Evolutionary conservation across 2,113 vertebrate genomes (phyloP).

Genomic region (Syngnathus floridae): DNA sequence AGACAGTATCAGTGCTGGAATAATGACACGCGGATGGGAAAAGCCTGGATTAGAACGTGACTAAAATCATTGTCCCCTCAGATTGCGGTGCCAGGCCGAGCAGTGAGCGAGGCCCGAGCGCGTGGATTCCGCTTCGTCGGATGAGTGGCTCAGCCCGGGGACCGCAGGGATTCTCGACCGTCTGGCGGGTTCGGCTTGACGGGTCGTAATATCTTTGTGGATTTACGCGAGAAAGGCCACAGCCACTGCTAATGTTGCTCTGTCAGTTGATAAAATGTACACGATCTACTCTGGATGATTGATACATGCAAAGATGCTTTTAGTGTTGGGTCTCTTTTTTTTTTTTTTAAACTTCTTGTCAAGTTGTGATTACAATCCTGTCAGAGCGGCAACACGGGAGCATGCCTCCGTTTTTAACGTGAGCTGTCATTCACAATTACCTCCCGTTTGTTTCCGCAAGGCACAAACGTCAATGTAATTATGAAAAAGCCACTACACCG

Average conservation of each 20-base stretch:
- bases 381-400: not conserved
- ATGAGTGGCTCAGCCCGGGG: slow-evolving; percentile 10
- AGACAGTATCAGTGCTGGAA: slow-evolving; percentile 55
- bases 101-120: slow-evolving; percentile 8
- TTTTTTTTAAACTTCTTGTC: slow-evolving; percentile 15
- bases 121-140: slow-evolving; percentile 17
- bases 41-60: slow-evolving; percentile 50
- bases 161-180: slow-evolving; percentile 19
- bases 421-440: slow-evolving; percentile 18
- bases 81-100: slow-evolving; percentile 46
- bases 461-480: not conserved
- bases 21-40: slow-evolving; percentile 52
- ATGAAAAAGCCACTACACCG: not conserved
- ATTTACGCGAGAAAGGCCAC: slow-evolving; percentile 17
- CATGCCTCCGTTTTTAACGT: slow-evolving; percentile 1
- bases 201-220: slow-evolving; percentile 33
- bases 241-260: not conserved
- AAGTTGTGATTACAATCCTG: slow-evolving; percentile 34
- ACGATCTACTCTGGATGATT: too few species aligned
- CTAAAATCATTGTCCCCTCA: slow-evolving; percentile 67
- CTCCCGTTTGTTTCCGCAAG: slow-evolving; percentile 9
- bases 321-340: not conserved
- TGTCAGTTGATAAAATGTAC: not conserved
- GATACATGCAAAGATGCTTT: too few species aligned
- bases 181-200: slow-evolving; percentile 32